Evolutionary conservation across 2,888 invertebrate genomes (phyloP).

Genomic region (Trissoscelio sp.): DNA sequence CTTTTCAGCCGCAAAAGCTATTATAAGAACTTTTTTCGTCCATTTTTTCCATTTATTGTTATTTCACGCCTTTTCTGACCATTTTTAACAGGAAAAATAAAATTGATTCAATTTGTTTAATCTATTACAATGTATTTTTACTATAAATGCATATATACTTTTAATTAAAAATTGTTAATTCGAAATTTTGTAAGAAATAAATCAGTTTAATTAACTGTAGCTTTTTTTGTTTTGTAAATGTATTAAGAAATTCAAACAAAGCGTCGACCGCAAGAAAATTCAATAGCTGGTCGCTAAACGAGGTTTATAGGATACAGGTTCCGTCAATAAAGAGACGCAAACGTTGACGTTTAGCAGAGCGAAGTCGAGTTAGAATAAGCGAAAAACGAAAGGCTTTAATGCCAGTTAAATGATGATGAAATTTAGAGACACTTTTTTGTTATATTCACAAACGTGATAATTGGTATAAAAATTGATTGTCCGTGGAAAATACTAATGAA

Average conservation of each 20-base stretch:
- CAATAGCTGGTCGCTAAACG: not conserved
- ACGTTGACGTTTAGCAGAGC: not conserved
- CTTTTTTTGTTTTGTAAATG: not conserved
- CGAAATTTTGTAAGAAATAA: no score
- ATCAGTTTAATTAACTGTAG: not conserved
- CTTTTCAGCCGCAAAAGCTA: not conserved
- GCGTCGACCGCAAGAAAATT: not conserved
- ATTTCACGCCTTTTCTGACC: not conserved
- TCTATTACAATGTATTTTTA: no score
- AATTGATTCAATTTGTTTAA: no score
- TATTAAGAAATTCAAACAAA: conserved; percentile 1
- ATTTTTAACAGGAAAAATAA: no score
- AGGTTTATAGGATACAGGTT: conserved; percentile 14
- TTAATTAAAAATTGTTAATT: no score
- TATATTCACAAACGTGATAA: not conserved
- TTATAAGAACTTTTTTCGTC: not conserved
- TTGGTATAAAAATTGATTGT: not conserved
- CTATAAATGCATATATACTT: no score
- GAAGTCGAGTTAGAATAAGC: conserved; percentile 7
- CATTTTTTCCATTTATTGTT: not conserved
- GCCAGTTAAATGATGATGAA: not conserved
- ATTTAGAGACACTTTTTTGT: not conserved
- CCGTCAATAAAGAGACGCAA: conserved; percentile 13
- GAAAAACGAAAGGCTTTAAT: not conserved
- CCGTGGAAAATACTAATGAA: no score